Conservation (phyloP, 2,797 vertebrate genomes). For the Leucoraja ocellata region DNA sequence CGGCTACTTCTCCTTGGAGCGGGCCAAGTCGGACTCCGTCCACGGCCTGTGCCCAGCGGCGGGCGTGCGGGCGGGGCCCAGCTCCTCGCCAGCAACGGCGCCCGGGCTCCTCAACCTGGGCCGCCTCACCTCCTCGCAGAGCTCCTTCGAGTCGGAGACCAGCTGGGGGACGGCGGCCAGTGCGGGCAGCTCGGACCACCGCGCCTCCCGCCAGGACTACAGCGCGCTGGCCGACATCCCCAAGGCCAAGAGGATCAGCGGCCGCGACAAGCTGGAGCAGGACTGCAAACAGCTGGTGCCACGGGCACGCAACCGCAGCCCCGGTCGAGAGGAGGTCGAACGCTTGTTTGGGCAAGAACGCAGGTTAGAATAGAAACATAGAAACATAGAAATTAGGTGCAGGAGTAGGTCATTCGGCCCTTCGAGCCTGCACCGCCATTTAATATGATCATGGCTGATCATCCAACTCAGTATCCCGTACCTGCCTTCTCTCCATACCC, state of each 20-base stretch:
- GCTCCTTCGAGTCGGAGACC: slow-evolving; percentile 62
- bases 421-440: too few relatives aligned
- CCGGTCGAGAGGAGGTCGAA: slow-evolving; percentile 69
- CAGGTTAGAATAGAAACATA: too few relatives aligned
- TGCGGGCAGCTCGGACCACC: slow-evolving; percentile 47
- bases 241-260: slow-evolving; percentile 66
- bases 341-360: slow-evolving; percentile 65
- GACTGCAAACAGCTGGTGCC: slow-evolving; percentile 44
- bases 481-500: too few relatives aligned
- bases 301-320: slow-evolving; percentile 55
- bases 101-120: background rate
- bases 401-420: too few relatives aligned
- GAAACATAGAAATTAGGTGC: too few relatives aligned
- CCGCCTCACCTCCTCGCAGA: slow-evolving; percentile 55
- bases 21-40: slow-evolving; percentile 40
- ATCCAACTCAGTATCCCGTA: too few relatives aligned
- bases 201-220: slow-evolving; percentile 72
- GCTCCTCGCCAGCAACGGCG: too few relatives aligned
- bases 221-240: slow-evolving; percentile 76
- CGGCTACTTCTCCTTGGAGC: slow-evolving; percentile 67
- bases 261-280: slow-evolving; percentile 52
- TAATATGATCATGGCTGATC: too few relatives aligned
- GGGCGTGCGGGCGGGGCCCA: slow-evolving; percentile 41
- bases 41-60: slow-evolving; percentile 48
- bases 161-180: slow-evolving; percentile 44